Base-by-base conservation (phyloP, 2,797 vertebrate species). In the Phrynocephalus forsythii region DNA sequence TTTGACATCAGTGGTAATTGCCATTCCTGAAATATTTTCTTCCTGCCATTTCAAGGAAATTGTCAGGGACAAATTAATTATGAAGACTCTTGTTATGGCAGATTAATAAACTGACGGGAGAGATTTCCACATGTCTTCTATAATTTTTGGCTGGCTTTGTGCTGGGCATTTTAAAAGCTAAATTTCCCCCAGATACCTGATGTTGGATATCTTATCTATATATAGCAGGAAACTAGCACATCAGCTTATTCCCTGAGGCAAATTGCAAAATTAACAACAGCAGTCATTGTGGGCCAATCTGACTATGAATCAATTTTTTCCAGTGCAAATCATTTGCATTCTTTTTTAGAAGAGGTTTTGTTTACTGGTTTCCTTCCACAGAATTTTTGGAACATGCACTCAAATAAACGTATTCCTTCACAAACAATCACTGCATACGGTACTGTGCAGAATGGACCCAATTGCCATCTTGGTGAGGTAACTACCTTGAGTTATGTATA, bases 11-110 rank as follows among this genome's bases (percentile, higher is more conserved):
- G 91, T 93, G 89, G 90, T 95, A 95, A 96, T 96, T 95, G 94
- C 93, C 94, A 94, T 96, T 95, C 94, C 92, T 95, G 94, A 95
- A 95, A 92, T 95, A 95, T 91, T 95, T 90, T 94, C 89, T 92
- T 0, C 3, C 93, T 93, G 92, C 86, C 38, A 86, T 94, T 91
- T 78, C 93, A 92, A 94, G 94, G 92, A 92, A 94, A 95, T 93
- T 93, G 94, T 93, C 95, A 93, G 94, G 95, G 93, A 96, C 93
- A 95, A 96, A 96, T 95, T 96, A 96, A 97, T 97, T 96, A 96
- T 94, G 95, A 93, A 95, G 94, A 92, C 92, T 95, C 92, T 95
- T 5, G 6, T 92, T 94, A 93, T 93, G 95, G 94, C 92, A 95
- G 95, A 96, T 96, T 94, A 95, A 95, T 93, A 91, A 93, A 83